Base-by-base conservation (phyloP, 1,140 invertebrate species). In the Oreohelix idahoensis region DNA sequence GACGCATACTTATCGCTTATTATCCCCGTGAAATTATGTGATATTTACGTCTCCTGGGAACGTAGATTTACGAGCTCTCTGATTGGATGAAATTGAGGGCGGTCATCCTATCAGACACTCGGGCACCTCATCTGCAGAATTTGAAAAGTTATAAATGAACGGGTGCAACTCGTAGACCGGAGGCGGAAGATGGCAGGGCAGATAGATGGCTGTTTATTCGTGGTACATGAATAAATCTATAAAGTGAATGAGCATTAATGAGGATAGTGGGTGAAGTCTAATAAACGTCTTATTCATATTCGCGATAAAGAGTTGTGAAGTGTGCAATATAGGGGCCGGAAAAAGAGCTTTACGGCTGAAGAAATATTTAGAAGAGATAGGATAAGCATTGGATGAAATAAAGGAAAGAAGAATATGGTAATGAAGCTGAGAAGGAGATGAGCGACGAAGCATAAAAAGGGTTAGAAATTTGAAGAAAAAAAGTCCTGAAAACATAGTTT, bases 31-130 rank as follows among this genome's bases (percentile, higher is more conserved):
- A 66, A 66, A 66, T 66, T 66, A 66, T 32, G n/a, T 17, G 63
- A 66, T 32, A 66, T 66, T 66, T 66, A 66, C 63, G 63, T 32
- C 63, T n/a, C n/a, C 63, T 32, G 29, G 63, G 29, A 66, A 66
- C 8, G 29, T 35, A 29, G 63, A 66, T 66, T 66, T 66, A 66
- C 63, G 63, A 66, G n/a, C 29, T 29, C n/a, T 13, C n/a, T 66
- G 63, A 66, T 66, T 66, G 63, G 63, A 8, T 66, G 63, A 66
- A 66, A 66, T 32, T 32, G 29, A 66, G 63, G 29, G 63, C 63
- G 29, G 63, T 66, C 63, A 32, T 29, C 17, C 63, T 13, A 32
- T 66, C 29, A 66, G 63, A 66, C 63, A 66, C 20, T 2, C 29
- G 5, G 63, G 63, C n/a, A 32, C 63, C 63, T 66, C 5, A n/a